Percentiles rank a stretch among this genome's conserved stretches.
These are phyloP conservation scores for Xylota sylvarum DNA, from an alignment of 2,888 invertebrate genomes.

Conservation along the genomic window DNA sequence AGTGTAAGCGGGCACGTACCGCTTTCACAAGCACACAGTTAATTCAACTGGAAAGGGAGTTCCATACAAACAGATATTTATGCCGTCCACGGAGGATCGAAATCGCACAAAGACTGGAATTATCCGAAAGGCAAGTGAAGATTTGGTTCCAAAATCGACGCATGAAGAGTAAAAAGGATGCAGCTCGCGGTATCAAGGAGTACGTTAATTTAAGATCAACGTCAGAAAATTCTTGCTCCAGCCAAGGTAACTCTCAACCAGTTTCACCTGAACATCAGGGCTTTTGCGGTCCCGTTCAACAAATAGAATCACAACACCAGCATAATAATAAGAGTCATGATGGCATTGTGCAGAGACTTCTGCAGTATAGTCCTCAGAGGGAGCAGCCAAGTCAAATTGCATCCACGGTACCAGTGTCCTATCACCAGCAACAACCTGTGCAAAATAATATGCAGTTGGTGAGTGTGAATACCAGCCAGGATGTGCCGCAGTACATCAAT, in stretches of 20 bases:
- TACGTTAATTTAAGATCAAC: constrained; percentile 37
- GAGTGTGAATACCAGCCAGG: constrained; percentile 11
- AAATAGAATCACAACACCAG: constrained; percentile 27
- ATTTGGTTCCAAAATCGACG: constrained; percentile 94
- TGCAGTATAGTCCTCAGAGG: constrained; percentile 77
- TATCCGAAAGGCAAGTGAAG: constrained; percentile 94
- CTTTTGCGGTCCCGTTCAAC: constrained; percentile 15
- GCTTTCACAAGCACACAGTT: constrained; percentile 98
- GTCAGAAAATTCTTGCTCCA: constrained; percentile 47
- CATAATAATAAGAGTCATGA: constrained; percentile 70
- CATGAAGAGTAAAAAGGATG: constrained; percentile 90
- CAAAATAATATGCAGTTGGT: constrained; percentile 7
- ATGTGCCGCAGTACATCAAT: constrained; percentile 55
- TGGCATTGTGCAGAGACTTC: constrained; percentile 79
- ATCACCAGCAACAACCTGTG: constrained; percentile 44
- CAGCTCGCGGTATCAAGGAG: constrained; percentile 53
- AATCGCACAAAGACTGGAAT: constrained; percentile 95
- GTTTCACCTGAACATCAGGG: constrained; percentile 57
- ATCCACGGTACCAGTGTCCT: constrained; percentile 32
- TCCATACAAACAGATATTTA: constrained; percentile 97
- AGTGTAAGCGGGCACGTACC: constrained; percentile 93
- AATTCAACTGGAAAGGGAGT: constrained; percentile 97
- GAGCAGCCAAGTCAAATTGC: constrained; percentile 31
- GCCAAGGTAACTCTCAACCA: constrained; percentile 44
- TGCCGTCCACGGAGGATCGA: constrained; percentile 96